A percentile compares a stretch with the other conserved stretches of the same genome.
These are phyloP conservation scores for Amorpha juglandis DNA, from an alignment of 2,888 invertebrate genomes.

Conservation along the genomic window DNA sequence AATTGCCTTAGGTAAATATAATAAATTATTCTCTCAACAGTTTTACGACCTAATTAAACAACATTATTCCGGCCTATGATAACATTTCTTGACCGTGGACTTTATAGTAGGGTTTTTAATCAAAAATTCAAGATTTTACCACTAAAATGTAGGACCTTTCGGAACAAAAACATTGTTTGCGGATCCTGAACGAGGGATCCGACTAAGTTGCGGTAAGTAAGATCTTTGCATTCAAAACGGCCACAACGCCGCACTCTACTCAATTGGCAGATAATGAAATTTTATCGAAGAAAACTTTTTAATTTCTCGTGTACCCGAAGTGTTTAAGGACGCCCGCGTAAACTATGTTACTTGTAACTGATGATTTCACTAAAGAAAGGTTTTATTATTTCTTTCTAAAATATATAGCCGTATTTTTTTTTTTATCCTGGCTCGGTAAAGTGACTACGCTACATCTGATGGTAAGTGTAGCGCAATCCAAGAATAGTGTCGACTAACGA, in stretches of 20 bases:
- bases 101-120: neutral
- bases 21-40: neutral
- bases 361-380: too few relatives aligned
- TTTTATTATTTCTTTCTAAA: too few relatives aligned
- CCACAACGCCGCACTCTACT: neutral
- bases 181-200: neutral
- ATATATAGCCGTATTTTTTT: too few relatives aligned
- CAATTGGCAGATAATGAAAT: slow-evolving; percentile 10
- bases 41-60: neutral
- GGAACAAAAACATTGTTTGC: slow-evolving; percentile 14
- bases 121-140: neutral
- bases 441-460: too few relatives aligned
- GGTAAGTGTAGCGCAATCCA: too few relatives aligned
- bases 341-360: too few relatives aligned
- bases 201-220: slow-evolving; percentile 8
- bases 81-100: neutral
- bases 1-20: too few relatives aligned
- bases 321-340: too few relatives aligned
- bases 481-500: too few relatives aligned
- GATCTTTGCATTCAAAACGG: slow-evolving; percentile 16
- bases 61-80: neutral
- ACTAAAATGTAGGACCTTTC: slow-evolving; percentile 2
- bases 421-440: too few relatives aligned
- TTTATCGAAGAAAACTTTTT: slow-evolving; percentile 4
- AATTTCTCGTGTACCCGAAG: neutral